Base-by-base conservation (phyloP, 2,888 invertebrate species). In the Microctonus hyperodae region DNA sequence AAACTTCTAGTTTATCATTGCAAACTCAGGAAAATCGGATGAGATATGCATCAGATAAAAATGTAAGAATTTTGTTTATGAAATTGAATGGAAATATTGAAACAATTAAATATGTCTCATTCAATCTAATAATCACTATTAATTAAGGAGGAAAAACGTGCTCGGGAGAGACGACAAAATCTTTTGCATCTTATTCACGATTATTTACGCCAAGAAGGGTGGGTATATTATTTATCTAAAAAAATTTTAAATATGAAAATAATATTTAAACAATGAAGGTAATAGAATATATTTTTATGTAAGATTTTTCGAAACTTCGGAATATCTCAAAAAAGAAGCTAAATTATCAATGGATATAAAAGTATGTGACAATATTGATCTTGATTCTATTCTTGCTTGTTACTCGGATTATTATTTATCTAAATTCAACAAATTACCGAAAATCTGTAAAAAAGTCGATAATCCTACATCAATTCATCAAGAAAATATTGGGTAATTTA, bases 341-440 rank as follows among this genome's bases (percentile, higher is more conserved):
- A 89, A 89, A 50, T 85, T 96, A 10, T 86, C 90, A 0, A 87
- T 87, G 6, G 89, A 90, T 67, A 90, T 89, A 78, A 87, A 89
- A 77, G 87, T 96, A 40, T 97, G 97, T 83, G 97, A 97, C 79
- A 97, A 97, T 78, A 90, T 97, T 66, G 96, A 96, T 82, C 85
- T 97, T 79, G 93, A 94, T 71, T 92, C 92, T 50, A 92, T 97
- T 73, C 85, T 97, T 67, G 90, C 94, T 87, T 96, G 97, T 77
- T 97, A 93, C 83, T 92, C 92, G 79, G 92, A 92, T 71, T 97
- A 93, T 84, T 95, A 93, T 83, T 89, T 91, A 76, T 86, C 93
- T 51, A 91, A 94, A 77, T 97, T 95, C 85, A 92, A 93, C 81
- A 94, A 92, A 82, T 90, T 92, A 81, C 96, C 97, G 0, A 92